Percentiles rank a stretch among this genome's conserved stretches.
These are phyloP conservation scores for Bolborhynchus lineola DNA, from an alignment of 2,113 vertebrate species.

Conservation along the genomic window DNA sequence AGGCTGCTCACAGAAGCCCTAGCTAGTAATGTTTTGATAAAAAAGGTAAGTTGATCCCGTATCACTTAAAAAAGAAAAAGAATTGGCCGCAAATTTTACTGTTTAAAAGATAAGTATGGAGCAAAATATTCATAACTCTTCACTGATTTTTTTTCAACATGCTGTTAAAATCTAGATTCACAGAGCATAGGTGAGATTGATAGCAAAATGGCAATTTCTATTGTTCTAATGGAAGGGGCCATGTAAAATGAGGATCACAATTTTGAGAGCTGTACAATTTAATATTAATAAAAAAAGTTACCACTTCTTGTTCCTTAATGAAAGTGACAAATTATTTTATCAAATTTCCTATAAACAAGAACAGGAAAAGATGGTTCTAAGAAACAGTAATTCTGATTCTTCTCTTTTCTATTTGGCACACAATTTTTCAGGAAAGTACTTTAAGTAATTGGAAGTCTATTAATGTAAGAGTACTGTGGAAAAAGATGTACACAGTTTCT, in stretches of 20 bases:
- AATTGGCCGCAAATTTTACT: background rate
- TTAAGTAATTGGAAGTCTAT: background rate
- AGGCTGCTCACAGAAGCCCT: background rate
- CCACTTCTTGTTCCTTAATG: background rate
- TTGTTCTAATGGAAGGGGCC: background rate
- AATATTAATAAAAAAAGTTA: background rate
- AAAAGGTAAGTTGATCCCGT: background rate
- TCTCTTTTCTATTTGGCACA: background rate
- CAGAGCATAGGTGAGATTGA: background rate
- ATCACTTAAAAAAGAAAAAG: background rate
- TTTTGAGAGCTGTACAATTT: conserved; percentile 7
- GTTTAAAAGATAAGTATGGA: background rate
- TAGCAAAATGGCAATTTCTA: background rate
- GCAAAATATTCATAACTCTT: background rate
- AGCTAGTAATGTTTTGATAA: background rate
- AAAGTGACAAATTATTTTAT: background rate
- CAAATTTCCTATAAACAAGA: background rate
- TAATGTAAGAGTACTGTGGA: background rate
- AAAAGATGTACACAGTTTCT: background rate
- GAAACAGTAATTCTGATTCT: background rate
- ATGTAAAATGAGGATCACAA: background rate
- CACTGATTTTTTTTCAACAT: background rate
- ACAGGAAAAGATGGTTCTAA: background rate
- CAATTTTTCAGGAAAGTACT: background rate
- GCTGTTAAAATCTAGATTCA: background rate